Conservation (phyloP, 2,888 invertebrate species). For the Mycalesis mineus region DNA sequence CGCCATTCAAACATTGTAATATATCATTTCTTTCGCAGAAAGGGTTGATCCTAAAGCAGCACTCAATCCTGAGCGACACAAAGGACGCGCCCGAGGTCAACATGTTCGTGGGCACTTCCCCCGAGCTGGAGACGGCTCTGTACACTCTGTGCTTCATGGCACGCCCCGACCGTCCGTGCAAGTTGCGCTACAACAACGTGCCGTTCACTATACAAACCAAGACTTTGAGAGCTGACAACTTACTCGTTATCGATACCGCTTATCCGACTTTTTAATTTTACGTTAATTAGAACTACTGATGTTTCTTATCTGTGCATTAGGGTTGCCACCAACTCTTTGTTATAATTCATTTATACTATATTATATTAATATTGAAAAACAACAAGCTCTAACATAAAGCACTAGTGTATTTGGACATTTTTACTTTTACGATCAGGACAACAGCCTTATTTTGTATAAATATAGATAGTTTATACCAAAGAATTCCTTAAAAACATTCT, state of each 20-base stretch:
- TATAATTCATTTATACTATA: too few relatives aligned
- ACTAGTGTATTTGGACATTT: too few relatives aligned
- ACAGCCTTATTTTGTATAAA: too few relatives aligned
- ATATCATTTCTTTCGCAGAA: conserved; percentile 78
- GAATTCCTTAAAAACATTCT: too few relatives aligned
- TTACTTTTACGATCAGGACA: too few relatives aligned
- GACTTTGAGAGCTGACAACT: conserved; percentile 57
- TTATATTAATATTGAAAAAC: too few relatives aligned
- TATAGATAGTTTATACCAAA: too few relatives aligned
- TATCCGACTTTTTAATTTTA: conserved; percentile 43
- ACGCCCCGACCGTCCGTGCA: conserved; percentile 86
- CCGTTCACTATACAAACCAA: conserved; percentile 68
- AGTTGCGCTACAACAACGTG: conserved; percentile 72
- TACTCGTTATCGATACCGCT: conserved; percentile 63
- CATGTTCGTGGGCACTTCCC: conserved; percentile 92
- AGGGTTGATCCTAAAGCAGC: conserved; percentile 86
- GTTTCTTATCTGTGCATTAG: neutral
- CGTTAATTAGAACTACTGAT: neutral
- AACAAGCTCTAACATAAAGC: too few relatives aligned
- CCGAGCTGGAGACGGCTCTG: conserved; percentile 92
- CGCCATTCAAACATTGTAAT: too few relatives aligned
- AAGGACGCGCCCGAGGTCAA: conserved; percentile 87
- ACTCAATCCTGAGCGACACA: conserved; percentile 83
- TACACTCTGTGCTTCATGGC: conserved; percentile 93
- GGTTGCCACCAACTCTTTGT: neutral